phyloP scores from a whole-genome alignment of 2,113 vertebrate genomes.

The Astur gentilis region DNA sequence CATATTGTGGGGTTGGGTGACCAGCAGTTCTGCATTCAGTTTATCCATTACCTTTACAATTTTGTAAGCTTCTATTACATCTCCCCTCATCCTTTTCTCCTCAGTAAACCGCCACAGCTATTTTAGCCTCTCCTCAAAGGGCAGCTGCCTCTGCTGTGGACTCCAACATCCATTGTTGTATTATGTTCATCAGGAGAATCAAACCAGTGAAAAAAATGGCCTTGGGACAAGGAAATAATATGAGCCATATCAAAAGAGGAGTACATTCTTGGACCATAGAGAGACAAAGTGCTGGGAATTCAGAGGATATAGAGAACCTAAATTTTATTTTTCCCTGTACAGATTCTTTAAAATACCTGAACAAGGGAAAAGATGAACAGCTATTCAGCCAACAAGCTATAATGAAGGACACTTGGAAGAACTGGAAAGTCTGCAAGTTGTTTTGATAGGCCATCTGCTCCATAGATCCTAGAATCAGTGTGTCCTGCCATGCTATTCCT shows the following conservation, averaged over 20 bases:
- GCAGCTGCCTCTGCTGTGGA: not conserved
- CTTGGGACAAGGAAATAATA: not conserved
- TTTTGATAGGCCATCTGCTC: not conserved
- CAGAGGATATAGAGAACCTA: not conserved
- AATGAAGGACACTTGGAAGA: not conserved
- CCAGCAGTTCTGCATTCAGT: not conserved
- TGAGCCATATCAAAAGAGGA: not conserved
- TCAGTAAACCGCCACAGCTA: not conserved
- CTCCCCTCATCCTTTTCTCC: not conserved
- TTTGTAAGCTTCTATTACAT: not conserved
- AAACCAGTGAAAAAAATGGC: not conserved
- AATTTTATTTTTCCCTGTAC: not conserved
- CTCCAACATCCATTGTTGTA: not conserved
- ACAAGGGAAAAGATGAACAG: not conserved
- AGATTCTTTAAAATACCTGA: not conserved
- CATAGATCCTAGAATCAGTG: not conserved
- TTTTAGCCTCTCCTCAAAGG: not conserved
- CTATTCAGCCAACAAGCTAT: not conserved
- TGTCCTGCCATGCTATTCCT: not conserved
- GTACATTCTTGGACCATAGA: not conserved
- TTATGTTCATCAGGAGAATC: not conserved
- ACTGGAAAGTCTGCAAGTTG: not conserved
- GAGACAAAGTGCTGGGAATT: not conserved
- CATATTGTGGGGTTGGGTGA: not conserved
- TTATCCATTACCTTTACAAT: not conserved